Evolutionary conservation across 1,140 invertebrate species (phyloP).

Genomic region (Campodea augens): DNA sequence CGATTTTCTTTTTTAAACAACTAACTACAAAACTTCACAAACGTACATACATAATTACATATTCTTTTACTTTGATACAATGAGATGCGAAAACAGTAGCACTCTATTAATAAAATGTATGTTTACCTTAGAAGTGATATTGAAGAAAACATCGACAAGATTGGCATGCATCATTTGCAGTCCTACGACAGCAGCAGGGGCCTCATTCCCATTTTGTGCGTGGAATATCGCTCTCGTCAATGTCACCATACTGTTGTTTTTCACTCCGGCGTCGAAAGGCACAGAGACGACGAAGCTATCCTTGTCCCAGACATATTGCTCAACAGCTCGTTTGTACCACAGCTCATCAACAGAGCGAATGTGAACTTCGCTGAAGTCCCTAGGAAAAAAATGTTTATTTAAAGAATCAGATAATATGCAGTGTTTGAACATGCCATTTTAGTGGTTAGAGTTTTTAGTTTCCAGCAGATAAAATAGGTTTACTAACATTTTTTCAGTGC

Average conservation of each 20-base stretch:
- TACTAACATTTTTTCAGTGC: neutral
- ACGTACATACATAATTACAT: too few species aligned
- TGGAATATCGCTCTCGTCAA: slow-evolving; percentile 81
- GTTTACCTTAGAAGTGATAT: slow-evolving; percentile 62
- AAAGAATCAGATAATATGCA: slow-evolving; percentile 3
- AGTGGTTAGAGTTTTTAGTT: neutral
- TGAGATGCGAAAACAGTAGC: too few species aligned
- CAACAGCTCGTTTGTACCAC: slow-evolving; percentile 83
- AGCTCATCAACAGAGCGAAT: slow-evolving; percentile 66
- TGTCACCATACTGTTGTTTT: slow-evolving; percentile 51
- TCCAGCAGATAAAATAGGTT: neutral
- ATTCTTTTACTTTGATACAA: too few species aligned
- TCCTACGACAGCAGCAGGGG: slow-evolving; percentile 77
- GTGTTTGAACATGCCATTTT: neutral
- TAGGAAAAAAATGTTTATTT: slow-evolving; percentile 23
- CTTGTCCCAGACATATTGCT: slow-evolving; percentile 63
- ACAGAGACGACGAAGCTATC: slow-evolving; percentile 85
- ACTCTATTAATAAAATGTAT: too few species aligned
- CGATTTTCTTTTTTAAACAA: too few species aligned
- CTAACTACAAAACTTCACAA: too few species aligned
- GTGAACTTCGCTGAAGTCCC: slow-evolving; percentile 62
- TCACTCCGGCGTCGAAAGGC: slow-evolving; percentile 52
- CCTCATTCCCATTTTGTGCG: slow-evolving; percentile 57
- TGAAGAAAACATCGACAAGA: slow-evolving; percentile 59
- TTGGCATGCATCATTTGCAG: slow-evolving; percentile 63